Evolutionary conservation across 2,888 invertebrate genomes (phyloP).

Genomic region (Cheiracanthium punctorium): DNA sequence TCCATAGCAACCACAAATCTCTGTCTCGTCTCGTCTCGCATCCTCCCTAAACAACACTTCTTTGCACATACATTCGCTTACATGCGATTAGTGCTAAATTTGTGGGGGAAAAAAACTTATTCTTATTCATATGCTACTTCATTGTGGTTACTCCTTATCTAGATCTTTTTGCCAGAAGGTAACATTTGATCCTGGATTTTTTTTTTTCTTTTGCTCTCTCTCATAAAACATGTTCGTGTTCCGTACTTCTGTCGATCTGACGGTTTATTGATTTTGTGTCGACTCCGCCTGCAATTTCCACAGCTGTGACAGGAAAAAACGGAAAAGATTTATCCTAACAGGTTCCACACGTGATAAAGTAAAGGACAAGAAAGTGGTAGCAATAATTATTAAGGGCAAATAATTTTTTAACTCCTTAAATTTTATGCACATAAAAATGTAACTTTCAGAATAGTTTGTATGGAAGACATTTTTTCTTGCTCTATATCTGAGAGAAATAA

Average conservation of each 20-base stretch:
- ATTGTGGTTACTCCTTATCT: slow-evolving; percentile 15
- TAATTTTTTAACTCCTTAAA: neutral
- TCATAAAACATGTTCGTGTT: slow-evolving; percentile 45
- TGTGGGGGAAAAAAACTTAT: neutral
- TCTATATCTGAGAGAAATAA: too few species aligned
- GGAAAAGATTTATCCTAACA: slow-evolving; percentile 60
- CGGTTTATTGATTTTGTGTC: slow-evolving; percentile 59
- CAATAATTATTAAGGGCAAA: neutral
- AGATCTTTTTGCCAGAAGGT: slow-evolving; percentile 43
- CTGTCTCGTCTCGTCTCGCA: too few species aligned
- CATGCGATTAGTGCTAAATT: neutral
- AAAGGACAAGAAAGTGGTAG: neutral
- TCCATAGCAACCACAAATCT: too few species aligned
- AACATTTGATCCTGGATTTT: slow-evolving; percentile 42
- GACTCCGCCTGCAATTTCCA: slow-evolving; percentile 38
- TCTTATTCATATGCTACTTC: slow-evolving; percentile 21
- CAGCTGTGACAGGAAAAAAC: slow-evolving; percentile 45
- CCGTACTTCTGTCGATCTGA: slow-evolving; percentile 39
- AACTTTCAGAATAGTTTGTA: too few species aligned
- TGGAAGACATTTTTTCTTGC: too few species aligned
- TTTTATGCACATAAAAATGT: too few species aligned
- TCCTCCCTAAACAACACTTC: too few species aligned
- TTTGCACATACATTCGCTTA: too few species aligned
- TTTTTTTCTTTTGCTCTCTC: slow-evolving; percentile 19
- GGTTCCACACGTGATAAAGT: slow-evolving; percentile 43